Percentiles rank a stretch among this genome's conserved stretches.
Evolutionary conservation across 2,888 invertebrate species (phyloP).

Genomic region (Plagodis pulveraria): DNA sequence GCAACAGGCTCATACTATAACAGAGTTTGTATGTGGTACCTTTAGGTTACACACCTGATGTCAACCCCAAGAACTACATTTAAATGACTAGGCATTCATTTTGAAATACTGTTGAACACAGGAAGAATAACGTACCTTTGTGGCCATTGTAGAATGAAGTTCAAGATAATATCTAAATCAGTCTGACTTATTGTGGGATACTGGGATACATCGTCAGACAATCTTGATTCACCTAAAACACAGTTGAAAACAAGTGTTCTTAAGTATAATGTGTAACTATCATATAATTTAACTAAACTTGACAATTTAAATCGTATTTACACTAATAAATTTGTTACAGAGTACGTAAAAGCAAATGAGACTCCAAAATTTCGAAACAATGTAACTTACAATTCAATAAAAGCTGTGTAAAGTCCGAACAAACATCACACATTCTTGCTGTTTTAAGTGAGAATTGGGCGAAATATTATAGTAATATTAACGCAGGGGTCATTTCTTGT

Average conservation of each 20-base stretch:
- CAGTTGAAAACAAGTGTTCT: constrained; percentile 11
- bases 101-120: not conserved
- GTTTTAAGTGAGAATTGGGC: constrained; percentile 80
- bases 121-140: constrained; percentile 87
- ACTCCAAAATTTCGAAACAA: constrained; percentile 75
- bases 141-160: constrained; percentile 95
- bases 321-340: constrained; percentile 39
- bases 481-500: constrained; percentile 66
- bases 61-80: too few species aligned
- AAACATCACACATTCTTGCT: constrained; percentile 93
- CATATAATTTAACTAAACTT: constrained; percentile 16
- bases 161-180: constrained; percentile 93
- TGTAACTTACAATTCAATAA: constrained; percentile 88
- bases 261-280: constrained; percentile 16
- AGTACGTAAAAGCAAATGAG: constrained; percentile 51
- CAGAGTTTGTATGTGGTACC: too few species aligned
- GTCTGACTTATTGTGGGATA: constrained; percentile 90
- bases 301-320: constrained; percentile 23
- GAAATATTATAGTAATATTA: constrained; percentile 77
- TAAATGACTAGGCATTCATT: too few species aligned
- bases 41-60: too few species aligned
- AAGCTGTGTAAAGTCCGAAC: constrained; percentile 96
- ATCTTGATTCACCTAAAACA: constrained; percentile 92
- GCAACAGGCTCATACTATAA: too few species aligned
- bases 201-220: constrained; percentile 91